phyloP scores from a whole-genome alignment of 2,888 invertebrate species.

The Chromoteleia sp. region DNA sequence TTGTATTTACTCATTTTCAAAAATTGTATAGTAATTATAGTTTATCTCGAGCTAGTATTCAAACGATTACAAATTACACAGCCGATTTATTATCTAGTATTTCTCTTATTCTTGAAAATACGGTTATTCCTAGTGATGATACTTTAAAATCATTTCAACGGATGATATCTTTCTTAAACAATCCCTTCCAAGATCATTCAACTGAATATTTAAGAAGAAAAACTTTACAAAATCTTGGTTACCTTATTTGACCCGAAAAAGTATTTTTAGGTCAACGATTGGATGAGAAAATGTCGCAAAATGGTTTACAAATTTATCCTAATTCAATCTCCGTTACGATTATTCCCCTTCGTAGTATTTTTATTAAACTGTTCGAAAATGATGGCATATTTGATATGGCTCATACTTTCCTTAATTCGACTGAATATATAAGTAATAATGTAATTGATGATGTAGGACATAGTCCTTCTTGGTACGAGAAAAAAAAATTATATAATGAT shows the following conservation, averaged over 20 bases:
- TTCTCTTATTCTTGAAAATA: constrained; percentile 23
- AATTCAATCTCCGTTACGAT: background rate
- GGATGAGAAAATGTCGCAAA: background rate
- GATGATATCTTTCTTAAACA: constrained; percentile 23
- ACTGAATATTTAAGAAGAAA: constrained; percentile 33
- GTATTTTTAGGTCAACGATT: constrained; percentile 35
- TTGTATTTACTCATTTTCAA: constrained; percentile 31
- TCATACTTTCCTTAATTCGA: constrained; percentile 8
- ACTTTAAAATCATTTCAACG: constrained; percentile 10
- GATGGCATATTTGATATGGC: constrained; percentile 10
- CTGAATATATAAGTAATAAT: background rate
- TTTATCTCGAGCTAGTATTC: constrained; percentile 16
- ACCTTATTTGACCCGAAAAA: constrained; percentile 29
- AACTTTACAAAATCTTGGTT: constrained; percentile 24
- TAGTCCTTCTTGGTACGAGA: constrained; percentile 16
- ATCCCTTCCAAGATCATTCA: constrained; percentile 39
- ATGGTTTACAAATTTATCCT: background rate
- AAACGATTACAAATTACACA: constrained; percentile 21
- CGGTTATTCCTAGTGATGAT: constrained; percentile 7
- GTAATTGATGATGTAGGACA: constrained; percentile 26
- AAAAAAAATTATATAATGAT: constrained; percentile 18
- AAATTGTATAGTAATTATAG: constrained; percentile 24
- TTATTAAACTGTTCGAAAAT: constrained; percentile 7
- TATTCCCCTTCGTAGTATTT: constrained; percentile 10
- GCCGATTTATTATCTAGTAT: constrained; percentile 15